Percentiles rank a stretch among this genome's conserved stretches.
These are phyloP conservation scores for Lydus trimaculatus DNA, from an alignment of 2,888 invertebrate genomes.

Conservation along the genomic window DNA sequence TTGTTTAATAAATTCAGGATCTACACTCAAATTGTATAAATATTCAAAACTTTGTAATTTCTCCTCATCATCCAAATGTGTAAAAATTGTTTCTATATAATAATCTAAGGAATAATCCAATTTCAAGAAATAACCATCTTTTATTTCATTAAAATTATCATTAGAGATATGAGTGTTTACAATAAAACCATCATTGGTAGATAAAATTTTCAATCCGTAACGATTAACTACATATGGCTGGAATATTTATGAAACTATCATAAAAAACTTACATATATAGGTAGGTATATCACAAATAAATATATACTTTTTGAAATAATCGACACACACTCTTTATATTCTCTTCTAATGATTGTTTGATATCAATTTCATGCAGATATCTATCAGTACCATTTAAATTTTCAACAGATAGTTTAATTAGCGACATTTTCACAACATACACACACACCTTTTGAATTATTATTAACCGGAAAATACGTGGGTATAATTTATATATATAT, in stretches of 20 bases:
- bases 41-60: slow-evolving; percentile 42
- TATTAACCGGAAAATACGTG: slow-evolving; percentile 17
- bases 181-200: slow-evolving; percentile 40
- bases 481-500: slow-evolving; percentile 11
- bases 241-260: slow-evolving; percentile 17
- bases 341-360: slow-evolving; percentile 40
- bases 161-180: slow-evolving; percentile 47
- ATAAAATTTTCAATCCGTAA: slow-evolving; percentile 50
- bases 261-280: slow-evolving; percentile 15
- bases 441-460: background rate
- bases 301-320: slow-evolving; percentile 41
- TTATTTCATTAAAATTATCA: slow-evolving; percentile 48
- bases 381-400: slow-evolving; percentile 43
- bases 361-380: slow-evolving; percentile 47
- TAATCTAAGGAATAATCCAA: slow-evolving; percentile 50
- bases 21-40: slow-evolving; percentile 46
- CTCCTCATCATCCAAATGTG: slow-evolving; percentile 35
- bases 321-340: slow-evolving; percentile 43
- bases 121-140: slow-evolving; percentile 53
- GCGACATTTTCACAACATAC: slow-evolving; percentile 29
- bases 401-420: slow-evolving; percentile 51
- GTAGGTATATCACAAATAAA: background rate
- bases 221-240: slow-evolving; percentile 42
- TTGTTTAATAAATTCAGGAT: slow-evolving; percentile 52
- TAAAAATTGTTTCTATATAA: slow-evolving; percentile 47